Evolutionary conservation across 2,113 vertebrate genomes (phyloP).

Genomic region (Perca flavescens): DNA sequence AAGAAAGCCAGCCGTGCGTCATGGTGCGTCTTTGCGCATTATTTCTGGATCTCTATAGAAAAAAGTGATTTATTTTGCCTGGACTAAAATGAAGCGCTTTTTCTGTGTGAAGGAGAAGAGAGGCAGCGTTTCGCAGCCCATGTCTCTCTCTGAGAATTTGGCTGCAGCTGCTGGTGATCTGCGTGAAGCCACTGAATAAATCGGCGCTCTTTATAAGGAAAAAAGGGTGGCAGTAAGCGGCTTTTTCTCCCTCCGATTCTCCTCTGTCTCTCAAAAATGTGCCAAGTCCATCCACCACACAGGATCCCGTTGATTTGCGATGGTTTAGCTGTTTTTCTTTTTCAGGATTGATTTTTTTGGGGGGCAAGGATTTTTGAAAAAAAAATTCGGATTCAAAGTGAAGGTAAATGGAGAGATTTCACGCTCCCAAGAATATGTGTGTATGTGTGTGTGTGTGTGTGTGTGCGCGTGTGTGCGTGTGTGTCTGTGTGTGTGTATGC

Average conservation of each 20-base stretch:
- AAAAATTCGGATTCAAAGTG: constrained; percentile 52
- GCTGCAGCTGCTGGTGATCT: constrained; percentile 69
- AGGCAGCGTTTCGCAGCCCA: constrained; percentile 44
- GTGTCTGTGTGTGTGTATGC: constrained; percentile 12
- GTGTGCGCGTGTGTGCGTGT: neutral
- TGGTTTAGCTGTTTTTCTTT: constrained; percentile 48
- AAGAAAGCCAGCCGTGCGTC: constrained; percentile 41
- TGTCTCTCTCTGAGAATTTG: constrained; percentile 65
- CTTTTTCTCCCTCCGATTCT: constrained; percentile 42
- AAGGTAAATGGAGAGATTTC: constrained; percentile 77
- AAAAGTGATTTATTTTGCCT: constrained; percentile 27
- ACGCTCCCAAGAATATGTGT: constrained; percentile 13
- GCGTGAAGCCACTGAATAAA: constrained; percentile 70
- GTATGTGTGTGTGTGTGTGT: constrained; percentile 2
- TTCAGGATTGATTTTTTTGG: constrained; percentile 27
- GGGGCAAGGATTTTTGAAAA: neutral
- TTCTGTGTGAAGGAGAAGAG: constrained; percentile 45
- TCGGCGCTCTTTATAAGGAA: constrained; percentile 45
- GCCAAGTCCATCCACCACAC: constrained; percentile 62
- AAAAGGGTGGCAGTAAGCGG: constrained; percentile 59
- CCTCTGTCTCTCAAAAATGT: constrained; percentile 62
- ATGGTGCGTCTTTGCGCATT: constrained; percentile 64
- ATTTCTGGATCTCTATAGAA: constrained; percentile 55
- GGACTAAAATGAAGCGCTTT: constrained; percentile 65
- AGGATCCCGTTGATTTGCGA: constrained; percentile 47